phyloP scores from a whole-genome alignment of 2,113 vertebrate species.

The Sebastes schlegelii region DNA sequence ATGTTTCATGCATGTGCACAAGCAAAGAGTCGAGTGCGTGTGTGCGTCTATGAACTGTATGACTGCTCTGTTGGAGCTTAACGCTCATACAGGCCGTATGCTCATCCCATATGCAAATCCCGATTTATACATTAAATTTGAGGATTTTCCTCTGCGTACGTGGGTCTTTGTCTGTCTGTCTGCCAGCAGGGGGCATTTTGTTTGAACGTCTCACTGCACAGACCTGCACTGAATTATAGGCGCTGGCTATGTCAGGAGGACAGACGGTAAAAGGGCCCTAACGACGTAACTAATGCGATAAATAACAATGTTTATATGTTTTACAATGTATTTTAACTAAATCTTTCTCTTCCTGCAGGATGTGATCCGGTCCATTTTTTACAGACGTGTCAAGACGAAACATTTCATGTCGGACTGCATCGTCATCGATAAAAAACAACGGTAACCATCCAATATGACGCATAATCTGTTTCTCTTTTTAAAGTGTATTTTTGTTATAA shows the following conservation, averaged over 20 bases:
- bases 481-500: neutral
- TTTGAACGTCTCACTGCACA: constrained; percentile 54
- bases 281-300: constrained; percentile 3
- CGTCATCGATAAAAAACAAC: constrained; percentile 32
- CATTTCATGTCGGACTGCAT: constrained; percentile 21
- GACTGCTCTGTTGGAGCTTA: constrained; percentile 36
- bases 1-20: constrained; percentile 55
- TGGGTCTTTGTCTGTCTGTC: constrained; percentile 56
- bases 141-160: constrained; percentile 35
- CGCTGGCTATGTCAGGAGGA: constrained; percentile 52
- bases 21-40: constrained; percentile 7
- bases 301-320: neutral
- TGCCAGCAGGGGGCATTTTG: constrained; percentile 76
- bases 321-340: constrained; percentile 17
- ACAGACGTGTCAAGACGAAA: constrained; percentile 26
- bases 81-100: constrained; percentile 11
- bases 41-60: constrained; percentile 36
- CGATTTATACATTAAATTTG: constrained; percentile 40
- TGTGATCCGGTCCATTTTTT: constrained; percentile 19
- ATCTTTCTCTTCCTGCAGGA: constrained; percentile 57
- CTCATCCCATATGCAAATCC: constrained; percentile 32
- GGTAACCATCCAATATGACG: constrained; percentile 44
- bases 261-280: constrained; percentile 30
- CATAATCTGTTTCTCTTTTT: constrained; percentile 13
- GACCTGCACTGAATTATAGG: constrained; percentile 58